Evolutionary conservation across 2,888 invertebrate species (phyloP).

Genomic region (Bellardia pandia): DNA sequence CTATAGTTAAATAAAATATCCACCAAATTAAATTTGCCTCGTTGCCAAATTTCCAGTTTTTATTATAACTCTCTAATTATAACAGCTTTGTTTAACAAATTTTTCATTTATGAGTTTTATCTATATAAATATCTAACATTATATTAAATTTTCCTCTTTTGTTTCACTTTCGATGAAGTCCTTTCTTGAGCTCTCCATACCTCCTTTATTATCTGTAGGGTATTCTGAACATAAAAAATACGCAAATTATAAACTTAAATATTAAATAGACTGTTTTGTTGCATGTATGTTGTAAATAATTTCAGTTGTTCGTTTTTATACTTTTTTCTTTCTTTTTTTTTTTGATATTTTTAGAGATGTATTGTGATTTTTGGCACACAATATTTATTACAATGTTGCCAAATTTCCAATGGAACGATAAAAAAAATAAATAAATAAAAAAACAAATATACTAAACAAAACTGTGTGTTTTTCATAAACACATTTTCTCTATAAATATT

Average conservation of each 20-base stretch:
- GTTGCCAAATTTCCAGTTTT: constrained; percentile 7
- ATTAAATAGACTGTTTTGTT: constrained; percentile 8
- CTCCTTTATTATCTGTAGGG: constrained; percentile 11
- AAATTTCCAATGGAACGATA: constrained; percentile 67
- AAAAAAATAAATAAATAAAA: neutral
- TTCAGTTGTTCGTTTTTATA: constrained; percentile 57
- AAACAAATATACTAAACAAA: constrained; percentile 18
- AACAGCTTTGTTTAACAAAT: neutral
- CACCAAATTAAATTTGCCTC: neutral
- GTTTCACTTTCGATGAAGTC: no score
- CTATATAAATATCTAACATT: no score
- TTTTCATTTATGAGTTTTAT: neutral
- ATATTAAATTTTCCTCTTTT: no score
- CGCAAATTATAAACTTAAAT: constrained; percentile 3
- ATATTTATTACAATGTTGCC: constrained; percentile 70
- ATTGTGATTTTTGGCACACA: constrained; percentile 72
- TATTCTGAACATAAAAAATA: constrained; percentile 1
- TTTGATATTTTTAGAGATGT: constrained; percentile 60
- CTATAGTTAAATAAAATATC: no score
- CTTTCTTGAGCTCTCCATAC: neutral
- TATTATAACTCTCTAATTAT: neutral
- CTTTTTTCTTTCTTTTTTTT: constrained; percentile 10
- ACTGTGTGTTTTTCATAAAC: constrained; percentile 31
- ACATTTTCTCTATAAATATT: constrained; percentile 43
- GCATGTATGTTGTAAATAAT: constrained; percentile 18